phyloP scores from a whole-genome alignment of 2,888 invertebrate genomes.

The Aspidiotus rigidus region DNA sequence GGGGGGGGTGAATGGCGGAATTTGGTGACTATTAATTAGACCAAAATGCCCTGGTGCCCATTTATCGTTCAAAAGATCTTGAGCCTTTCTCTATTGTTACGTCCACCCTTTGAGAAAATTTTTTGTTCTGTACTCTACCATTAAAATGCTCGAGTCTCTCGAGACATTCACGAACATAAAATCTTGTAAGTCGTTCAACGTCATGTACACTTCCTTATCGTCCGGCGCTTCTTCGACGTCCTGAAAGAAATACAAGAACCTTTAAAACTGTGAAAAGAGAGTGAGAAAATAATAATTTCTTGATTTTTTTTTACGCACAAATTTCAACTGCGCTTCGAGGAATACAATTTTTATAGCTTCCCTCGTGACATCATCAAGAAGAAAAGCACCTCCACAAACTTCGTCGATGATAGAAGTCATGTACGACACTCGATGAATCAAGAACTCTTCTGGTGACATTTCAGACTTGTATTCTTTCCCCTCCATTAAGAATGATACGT shows the following conservation, averaged over 20 bases:
- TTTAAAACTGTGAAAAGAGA: not conserved
- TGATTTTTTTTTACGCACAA: not conserved
- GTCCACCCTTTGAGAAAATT: too few relatives aligned
- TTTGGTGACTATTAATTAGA: too few relatives aligned
- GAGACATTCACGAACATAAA: slow-evolving; percentile 9
- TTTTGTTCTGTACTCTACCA: too few relatives aligned
- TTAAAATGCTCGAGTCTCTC: too few relatives aligned
- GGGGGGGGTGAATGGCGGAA: too few relatives aligned
- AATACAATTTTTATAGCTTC: slow-evolving; percentile 5
- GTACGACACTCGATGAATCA: slow-evolving; percentile 2
- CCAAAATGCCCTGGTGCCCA: too few relatives aligned
- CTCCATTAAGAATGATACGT: not conserved
- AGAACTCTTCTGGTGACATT: not conserved
- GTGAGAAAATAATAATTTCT: not conserved
- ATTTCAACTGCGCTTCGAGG: slow-evolving; percentile 4
- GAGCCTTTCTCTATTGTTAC: too few relatives aligned
- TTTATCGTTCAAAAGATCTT: too few relatives aligned
- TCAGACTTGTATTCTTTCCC: not conserved
- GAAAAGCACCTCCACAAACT: not conserved
- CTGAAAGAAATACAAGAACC: not conserved
- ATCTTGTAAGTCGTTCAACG: not conserved
- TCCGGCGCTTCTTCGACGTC: not conserved
- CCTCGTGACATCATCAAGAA: not conserved
- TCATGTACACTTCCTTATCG: slow-evolving; percentile 1
- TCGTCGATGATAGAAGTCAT: slow-evolving; percentile 6